A percentile compares a stretch with the other conserved stretches of the same genome.
These are phyloP conservation scores for Pangasius krempfi DNA, from an alignment of 2,797 vertebrate genomes.

Conservation along the genomic window DNA sequence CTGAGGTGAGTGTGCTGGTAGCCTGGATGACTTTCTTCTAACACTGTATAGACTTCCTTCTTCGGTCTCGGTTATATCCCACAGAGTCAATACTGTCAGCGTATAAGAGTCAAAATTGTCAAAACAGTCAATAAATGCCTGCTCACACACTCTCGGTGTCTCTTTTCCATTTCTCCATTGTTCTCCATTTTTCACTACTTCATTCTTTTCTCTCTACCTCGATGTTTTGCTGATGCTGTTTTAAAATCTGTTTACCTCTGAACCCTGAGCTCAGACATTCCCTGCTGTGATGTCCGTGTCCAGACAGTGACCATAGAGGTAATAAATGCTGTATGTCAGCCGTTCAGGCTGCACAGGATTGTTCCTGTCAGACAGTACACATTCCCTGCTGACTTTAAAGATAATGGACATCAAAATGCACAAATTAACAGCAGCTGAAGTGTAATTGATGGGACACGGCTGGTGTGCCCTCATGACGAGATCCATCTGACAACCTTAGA, in stretches of 20 bases:
- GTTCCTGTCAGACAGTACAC: constrained; percentile 24
- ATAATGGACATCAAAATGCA: constrained; percentile 23
- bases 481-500: constrained; percentile 48
- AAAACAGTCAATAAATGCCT: neutral
- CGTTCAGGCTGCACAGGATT: neutral
- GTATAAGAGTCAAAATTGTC: neutral
- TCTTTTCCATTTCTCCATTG: neutral
- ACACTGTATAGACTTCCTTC: neutral
- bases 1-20: too few relatives aligned
- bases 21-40: neutral
- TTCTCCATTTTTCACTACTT: neutral
- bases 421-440: constrained; percentile 53
- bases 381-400: constrained; percentile 1
- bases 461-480: constrained; percentile 46
- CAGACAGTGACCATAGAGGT: constrained; percentile 12
- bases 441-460: constrained; percentile 55
- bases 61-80: neutral
- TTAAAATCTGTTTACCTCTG: neutral
- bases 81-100: neutral
- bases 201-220: neutral
- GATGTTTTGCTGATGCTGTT: neutral
- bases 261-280: neutral
- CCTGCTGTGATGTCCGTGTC: neutral
- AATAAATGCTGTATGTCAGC: constrained; percentile 6
- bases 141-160: neutral